A percentile compares a stretch with the other conserved stretches of the same genome.
Evolutionary conservation across 2,888 invertebrate genomes (phyloP).

Genomic region (Hirudinaria manillensis): DNA sequence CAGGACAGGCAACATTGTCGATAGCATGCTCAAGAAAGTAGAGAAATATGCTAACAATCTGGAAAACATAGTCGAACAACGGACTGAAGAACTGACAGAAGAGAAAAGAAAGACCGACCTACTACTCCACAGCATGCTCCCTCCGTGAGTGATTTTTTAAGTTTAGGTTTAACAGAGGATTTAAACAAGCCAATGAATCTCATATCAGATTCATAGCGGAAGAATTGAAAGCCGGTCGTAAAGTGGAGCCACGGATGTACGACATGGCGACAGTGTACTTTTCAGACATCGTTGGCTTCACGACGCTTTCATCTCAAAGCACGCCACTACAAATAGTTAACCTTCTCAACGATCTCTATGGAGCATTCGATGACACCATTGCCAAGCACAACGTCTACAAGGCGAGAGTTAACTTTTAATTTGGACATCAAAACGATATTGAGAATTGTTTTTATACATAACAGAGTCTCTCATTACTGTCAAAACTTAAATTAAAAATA

Average conservation of each 20-base stretch:
- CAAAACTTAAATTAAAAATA: neutral
- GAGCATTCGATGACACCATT: conserved; percentile 46
- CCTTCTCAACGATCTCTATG: conserved; percentile 48
- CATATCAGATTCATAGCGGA: conserved; percentile 28
- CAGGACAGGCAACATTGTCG: conserved; percentile 3
- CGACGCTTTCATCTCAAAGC: conserved; percentile 44
- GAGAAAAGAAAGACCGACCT: conserved; percentile 25
- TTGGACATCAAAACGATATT: neutral
- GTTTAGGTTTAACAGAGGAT: too few species aligned
- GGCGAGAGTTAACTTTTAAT: conserved; percentile 37
- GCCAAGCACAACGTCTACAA: conserved; percentile 48
- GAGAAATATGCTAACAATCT: conserved; percentile 22
- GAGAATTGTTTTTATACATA: neutral
- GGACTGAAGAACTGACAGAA: conserved; percentile 18
- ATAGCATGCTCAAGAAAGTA: conserved; percentile 18
- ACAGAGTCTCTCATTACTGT: neutral
- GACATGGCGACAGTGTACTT: conserved; percentile 48
- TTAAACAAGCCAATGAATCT: too few species aligned
- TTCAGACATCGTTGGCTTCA: conserved; percentile 48
- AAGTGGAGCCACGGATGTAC: conserved; percentile 37
- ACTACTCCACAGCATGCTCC: conserved; percentile 23
- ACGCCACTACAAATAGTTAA: conserved; percentile 48
- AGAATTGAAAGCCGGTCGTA: conserved; percentile 31
- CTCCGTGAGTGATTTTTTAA: neutral
- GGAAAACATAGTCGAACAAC: conserved; percentile 13